Evolutionary conservation across 2,113 vertebrate species (phyloP), one percentile per base, ranked within the genome.

Genomic region (Microtus oregoni): DNA sequence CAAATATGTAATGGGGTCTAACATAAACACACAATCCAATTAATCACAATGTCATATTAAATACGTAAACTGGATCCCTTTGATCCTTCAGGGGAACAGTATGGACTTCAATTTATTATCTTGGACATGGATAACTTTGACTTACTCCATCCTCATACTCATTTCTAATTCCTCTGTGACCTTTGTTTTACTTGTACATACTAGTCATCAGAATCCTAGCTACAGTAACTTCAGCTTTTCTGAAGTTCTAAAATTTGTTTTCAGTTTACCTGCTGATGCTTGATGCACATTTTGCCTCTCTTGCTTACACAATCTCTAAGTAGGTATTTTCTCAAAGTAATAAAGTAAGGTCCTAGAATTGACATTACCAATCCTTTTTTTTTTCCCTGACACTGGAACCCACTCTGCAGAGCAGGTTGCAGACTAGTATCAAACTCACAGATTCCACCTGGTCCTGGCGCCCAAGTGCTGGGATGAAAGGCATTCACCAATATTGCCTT

Each of bases 11-110:
- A 65, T 32, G 38, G 14, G 1, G 58, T 11, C 28, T 61, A 93
- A 79, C 14, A 85, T 61, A 95, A 91, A 95, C 65, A 47, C 0
- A 58, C 41, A 79, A 92, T 89, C 22, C 32, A 94, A 52, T 79
- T 14, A 38, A 93, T n/a, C 13, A 47, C 7, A 15, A 75, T 75
- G n/a, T 26, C n/a, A 67, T 32, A 5, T 88, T 67, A 67, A 7
- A 22, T 35, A 77, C 5, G 41, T 87, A 38, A 93, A 92, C 20
- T 4, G 78, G 47, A 88, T 44, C 15, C 61, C 55, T 76, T 63
- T 47, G 32, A 85, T 22, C 86, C 0, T 78, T 7, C 11, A 22
- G 82, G 28, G 68, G 50, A 61, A 75, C 3, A 83, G 65, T 41
- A 52, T 65, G n/a, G 3, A 10, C 24, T 38, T 82, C 89, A n/a